Evolutionary conservation across 2,888 invertebrate genomes (phyloP), one percentile per base, ranked within the genome.

Genomic region (Drosophila dives): DNA sequence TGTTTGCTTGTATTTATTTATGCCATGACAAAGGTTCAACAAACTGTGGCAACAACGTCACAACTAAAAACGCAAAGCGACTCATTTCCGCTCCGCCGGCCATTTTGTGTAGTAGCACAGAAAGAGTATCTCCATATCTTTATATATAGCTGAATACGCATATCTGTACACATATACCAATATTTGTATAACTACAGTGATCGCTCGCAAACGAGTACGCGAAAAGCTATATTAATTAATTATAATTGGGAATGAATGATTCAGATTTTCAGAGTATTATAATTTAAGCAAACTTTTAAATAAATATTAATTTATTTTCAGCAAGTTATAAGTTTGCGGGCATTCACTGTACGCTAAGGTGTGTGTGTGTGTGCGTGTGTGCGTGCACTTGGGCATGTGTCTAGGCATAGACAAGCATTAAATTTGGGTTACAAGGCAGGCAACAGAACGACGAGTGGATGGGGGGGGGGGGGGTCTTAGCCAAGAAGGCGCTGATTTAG

Each of bases 371-470:
- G 40, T 59, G 26, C 50, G 59, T 49, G 38, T 58, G 36, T 33
- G 17, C 48, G 23, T 33, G 54, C 38, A n/a, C 26, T 53, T 54
- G 45, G 53, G n/a, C 26, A n/a, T 53, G 32, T 48, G 36, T 53
- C 65, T 70, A 66, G 66, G 49, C 67, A 51, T 42, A 67, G 66
- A 51, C 70, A 72, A 67, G 51, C 72, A 54, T 53, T 56, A 83
- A 82, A 85, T 83, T 87, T 83, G 81, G 84, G 85, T 85, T 87
- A 85, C 83, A 87, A 78, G 74, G 72, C 85, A 72, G 80, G 68
- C 73, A 79, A n/a, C 42, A 79, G 64, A 82, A 77, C 26, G 20
- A 33, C 11, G 6, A 34, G 23, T 23, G 34, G 26, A 20, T 15
- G 17, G 7, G 29, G 17, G 15, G 5, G 49, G 49, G 29, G n/a